A percentile compares a stretch with the other conserved stretches of the same genome.
Conservation (phyloP, 2,797 vertebrate species). For the Lepidocolaptes lacrymiger region DNA sequence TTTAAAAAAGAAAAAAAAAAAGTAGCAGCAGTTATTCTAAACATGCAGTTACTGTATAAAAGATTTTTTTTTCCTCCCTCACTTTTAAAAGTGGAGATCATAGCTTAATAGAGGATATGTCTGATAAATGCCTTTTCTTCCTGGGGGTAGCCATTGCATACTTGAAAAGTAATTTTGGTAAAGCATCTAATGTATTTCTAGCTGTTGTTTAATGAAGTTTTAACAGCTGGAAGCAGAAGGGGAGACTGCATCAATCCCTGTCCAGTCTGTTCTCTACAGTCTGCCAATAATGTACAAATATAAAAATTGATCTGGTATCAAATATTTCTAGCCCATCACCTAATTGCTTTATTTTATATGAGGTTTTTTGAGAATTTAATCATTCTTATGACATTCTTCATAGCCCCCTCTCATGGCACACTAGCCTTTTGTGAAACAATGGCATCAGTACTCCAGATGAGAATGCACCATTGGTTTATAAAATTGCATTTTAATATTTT, state of each 20-base stretch:
- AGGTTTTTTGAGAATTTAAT: background rate
- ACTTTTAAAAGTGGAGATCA: background rate
- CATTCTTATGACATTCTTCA: background rate
- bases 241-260: background rate
- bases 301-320: slow-evolving; percentile 13
- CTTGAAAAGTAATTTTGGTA: slow-evolving; percentile 40
- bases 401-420: background rate
- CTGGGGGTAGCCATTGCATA: background rate
- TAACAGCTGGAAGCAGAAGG: slow-evolving; percentile 45
- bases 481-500: slow-evolving; percentile 39
- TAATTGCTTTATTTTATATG: background rate
- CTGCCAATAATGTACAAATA: slow-evolving; percentile 9
- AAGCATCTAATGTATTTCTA: slow-evolving; percentile 39
- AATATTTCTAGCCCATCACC: background rate
- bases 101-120: slow-evolving; percentile 4
- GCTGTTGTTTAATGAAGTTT: slow-evolving; percentile 53
- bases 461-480: background rate
- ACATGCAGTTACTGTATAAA: background rate
- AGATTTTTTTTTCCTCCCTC: background rate
- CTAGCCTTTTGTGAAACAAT: background rate
- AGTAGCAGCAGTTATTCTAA: slow-evolving; percentile 11
- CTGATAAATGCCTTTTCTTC: slow-evolving; percentile 42
- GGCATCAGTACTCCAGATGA: background rate
- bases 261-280: background rate
- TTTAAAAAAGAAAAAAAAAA: background rate